Evolutionary conservation across 2,888 invertebrate genomes (phyloP), one percentile per base, ranked within the genome.

Genomic region (Drosophila demipolita): DNA sequence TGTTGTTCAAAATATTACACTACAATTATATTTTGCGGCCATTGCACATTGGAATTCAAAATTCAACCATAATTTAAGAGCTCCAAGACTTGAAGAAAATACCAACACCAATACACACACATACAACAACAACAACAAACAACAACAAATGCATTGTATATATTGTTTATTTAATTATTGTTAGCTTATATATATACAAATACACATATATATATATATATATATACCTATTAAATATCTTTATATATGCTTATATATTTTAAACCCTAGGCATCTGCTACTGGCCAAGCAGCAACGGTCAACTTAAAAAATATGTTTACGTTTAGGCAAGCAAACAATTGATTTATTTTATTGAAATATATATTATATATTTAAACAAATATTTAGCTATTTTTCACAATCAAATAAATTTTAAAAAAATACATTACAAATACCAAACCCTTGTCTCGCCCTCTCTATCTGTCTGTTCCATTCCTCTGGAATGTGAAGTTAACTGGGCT

Each of bases 31-130:
- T 75, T 87, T 78, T 88, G 86, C 86, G 86, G 86, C 86, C 86
- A 86, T 86, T 78, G 89, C 86, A 86, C 89, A 90, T 73, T 83
- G 83, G 89, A 90, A 86, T 87, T 90, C 89, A 70, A 85, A 85
- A 85, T 85, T 85, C 85, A 73, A 74, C 58, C 73, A 63, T 85
- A 80, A 52, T 86, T 78, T 85, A 89, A 88, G 85, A 89, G 81
- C 85, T 88, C 90, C 87, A 85, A 85, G 85, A 85, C 85, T 85
- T 85, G 88, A 88, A 82, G 80, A 84, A 68, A 87, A 75, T 65
- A 55, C 54, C 26, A 72, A 80, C 53, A 55, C 40, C 53, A 38
- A 55, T 38, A 15, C 40, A 23, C 20, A 57, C n/a, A 55, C 40
- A 70, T 66, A 50, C 32, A 60, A 78, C 55, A 66, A 48, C 53